These are phyloP conservation scores for Taphrorychus bicolor DNA, from an alignment of 2,888 invertebrate species.

Conservation along the genomic window DNA sequence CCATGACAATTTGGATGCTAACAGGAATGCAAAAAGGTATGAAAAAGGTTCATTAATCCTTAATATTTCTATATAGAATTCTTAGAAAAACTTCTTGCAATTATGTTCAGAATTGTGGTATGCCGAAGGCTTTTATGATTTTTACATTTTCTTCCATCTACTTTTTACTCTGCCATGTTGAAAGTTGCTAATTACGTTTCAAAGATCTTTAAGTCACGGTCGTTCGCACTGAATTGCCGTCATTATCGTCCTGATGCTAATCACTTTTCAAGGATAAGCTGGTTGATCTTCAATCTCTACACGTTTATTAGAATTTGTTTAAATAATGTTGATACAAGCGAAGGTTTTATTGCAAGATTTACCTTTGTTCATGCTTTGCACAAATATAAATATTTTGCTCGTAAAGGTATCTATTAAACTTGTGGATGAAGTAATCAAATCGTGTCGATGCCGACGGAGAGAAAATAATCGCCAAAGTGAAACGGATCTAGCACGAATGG, in stretches of 20 bases:
- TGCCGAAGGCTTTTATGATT: not conserved
- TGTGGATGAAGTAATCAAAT: not conserved
- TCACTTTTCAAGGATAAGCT: constrained; percentile 16
- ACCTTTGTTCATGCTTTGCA: not conserved
- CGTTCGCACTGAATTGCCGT: constrained; percentile 30
- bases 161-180: not conserved
- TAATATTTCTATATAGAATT: not conserved
- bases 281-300: constrained; percentile 14
- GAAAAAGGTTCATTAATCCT: not conserved
- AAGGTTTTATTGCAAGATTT: not conserved
- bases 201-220: constrained; percentile 24
- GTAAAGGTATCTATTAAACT: not conserved
- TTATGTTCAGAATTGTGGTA: not conserved
- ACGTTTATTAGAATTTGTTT: not conserved
- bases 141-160: too few species aligned
- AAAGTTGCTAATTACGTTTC: not conserved
- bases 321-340: not conserved
- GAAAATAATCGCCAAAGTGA: constrained; percentile 4
- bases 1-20: constrained; percentile 51
- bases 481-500: constrained; percentile 6
- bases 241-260: constrained; percentile 31
- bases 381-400: too few species aligned
- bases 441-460: not conserved
- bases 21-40: constrained; percentile 52
- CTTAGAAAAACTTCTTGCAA: not conserved